Evolutionary conservation across 2,113 vertebrate genomes (phyloP).

Genomic region (Coptodon bakossiorum): DNA sequence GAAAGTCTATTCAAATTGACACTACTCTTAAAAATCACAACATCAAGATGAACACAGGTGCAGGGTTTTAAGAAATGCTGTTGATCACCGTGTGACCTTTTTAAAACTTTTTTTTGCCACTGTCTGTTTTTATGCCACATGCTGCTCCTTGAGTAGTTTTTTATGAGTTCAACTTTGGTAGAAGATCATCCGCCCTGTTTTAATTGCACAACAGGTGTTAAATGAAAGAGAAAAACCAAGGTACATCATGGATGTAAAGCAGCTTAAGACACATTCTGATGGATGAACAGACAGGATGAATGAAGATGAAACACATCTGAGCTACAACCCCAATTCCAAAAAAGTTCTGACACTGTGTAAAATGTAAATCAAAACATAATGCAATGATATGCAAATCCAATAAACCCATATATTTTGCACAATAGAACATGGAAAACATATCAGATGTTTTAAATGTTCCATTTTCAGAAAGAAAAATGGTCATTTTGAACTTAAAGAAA

Average conservation of each 20-base stretch:
- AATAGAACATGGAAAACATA: neutral
- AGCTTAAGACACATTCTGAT: neutral
- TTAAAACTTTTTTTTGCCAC: neutral
- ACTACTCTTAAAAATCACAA: neutral
- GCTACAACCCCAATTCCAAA: neutral
- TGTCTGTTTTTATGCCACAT: neutral
- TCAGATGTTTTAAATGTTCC: neutral
- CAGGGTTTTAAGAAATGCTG: neutral
- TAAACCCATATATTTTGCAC: neutral
- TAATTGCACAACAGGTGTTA: neutral
- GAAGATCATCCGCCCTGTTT: neutral
- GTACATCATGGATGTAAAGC: neutral
- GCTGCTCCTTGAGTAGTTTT: neutral
- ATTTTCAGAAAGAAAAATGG: neutral
- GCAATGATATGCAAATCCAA: neutral
- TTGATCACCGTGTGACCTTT: neutral
- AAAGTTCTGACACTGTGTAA: neutral
- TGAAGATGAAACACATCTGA: neutral
- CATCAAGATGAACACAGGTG: neutral
- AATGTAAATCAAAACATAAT: neutral
- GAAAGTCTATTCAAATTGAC: neutral
- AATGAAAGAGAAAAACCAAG: neutral
- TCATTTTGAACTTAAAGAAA: neutral
- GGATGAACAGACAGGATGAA: neutral
- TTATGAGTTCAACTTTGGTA: neutral